phyloP scores from a whole-genome alignment of 1,140 invertebrate species.

The Bombus confusus region DNA sequence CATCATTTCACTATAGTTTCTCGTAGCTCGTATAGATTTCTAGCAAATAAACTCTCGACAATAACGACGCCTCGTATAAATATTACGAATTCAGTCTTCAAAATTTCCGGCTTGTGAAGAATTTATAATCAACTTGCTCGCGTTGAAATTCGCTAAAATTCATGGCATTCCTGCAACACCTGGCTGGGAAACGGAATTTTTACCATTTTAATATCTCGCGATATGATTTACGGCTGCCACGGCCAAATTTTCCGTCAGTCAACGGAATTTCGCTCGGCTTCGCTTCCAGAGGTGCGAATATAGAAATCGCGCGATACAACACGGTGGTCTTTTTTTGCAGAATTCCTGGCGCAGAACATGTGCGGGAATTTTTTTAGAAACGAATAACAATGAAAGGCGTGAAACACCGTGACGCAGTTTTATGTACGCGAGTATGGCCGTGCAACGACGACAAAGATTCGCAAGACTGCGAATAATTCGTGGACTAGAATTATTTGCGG shows the following conservation, averaged over 20 bases:
- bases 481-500: slow-evolving; percentile 13
- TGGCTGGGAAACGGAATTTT: not conserved
- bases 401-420: not conserved
- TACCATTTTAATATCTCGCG: not conserved
- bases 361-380: not conserved
- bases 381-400: not conserved
- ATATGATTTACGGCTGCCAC: not conserved
- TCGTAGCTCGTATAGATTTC: too few relatives aligned
- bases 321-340: not conserved
- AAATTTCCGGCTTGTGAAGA: too few relatives aligned
- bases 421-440: not conserved
- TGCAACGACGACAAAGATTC: not conserved
- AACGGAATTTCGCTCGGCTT: not conserved
- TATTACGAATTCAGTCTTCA: too few relatives aligned
- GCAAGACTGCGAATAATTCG: slow-evolving; percentile 17
- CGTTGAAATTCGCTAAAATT: too few relatives aligned
- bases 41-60: too few relatives aligned
- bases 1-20: too few relatives aligned
- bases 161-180: too few relatives aligned
- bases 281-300: not conserved
- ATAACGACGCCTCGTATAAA: too few relatives aligned
- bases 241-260: not conserved
- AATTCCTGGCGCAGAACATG: too few relatives aligned
- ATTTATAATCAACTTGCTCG: too few relatives aligned
- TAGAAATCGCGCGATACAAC: not conserved